Conservation (phyloP, 2,113 vertebrate species). For the Rattus rattus region DNA sequence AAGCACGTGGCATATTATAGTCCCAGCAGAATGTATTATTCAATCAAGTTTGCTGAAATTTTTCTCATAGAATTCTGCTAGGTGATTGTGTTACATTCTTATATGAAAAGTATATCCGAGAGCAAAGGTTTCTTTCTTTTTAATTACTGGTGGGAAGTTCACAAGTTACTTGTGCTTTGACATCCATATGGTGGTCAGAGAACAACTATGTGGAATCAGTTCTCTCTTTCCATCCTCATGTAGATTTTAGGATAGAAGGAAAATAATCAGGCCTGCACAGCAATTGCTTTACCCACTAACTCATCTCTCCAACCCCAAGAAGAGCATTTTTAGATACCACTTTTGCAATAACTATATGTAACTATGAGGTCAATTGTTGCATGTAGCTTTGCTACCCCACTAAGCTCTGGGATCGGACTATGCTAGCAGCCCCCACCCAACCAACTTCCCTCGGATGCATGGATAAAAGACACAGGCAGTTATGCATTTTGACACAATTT, state of each 20-base stretch:
- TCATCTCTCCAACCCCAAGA: background rate
- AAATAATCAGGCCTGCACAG: background rate
- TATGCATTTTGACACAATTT: too few species aligned
- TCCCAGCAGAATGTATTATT: constrained; percentile 56
- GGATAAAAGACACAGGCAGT: too few species aligned
- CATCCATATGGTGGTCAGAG: background rate
- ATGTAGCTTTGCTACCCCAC: too few species aligned
- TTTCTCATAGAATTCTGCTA: constrained; percentile 48
- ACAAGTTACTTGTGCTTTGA: background rate
- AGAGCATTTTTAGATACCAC: background rate
- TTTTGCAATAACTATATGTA: background rate
- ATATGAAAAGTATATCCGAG: background rate
- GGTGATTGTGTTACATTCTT: background rate
- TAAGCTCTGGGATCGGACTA: too few species aligned
- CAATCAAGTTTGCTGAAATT: constrained; percentile 80
- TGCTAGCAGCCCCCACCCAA: too few species aligned
- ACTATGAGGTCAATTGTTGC: background rate
- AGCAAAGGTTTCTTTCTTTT: background rate
- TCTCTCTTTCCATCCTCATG: background rate
- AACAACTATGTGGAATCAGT: background rate
- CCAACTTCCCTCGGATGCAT: too few species aligned
- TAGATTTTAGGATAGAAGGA: background rate
- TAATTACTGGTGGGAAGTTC: background rate
- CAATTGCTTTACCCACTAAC: background rate
- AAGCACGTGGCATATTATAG: constrained; percentile 65